Evolutionary conservation across 2,888 invertebrate species (phyloP).

Genomic region (Plemyria rubiginata): DNA sequence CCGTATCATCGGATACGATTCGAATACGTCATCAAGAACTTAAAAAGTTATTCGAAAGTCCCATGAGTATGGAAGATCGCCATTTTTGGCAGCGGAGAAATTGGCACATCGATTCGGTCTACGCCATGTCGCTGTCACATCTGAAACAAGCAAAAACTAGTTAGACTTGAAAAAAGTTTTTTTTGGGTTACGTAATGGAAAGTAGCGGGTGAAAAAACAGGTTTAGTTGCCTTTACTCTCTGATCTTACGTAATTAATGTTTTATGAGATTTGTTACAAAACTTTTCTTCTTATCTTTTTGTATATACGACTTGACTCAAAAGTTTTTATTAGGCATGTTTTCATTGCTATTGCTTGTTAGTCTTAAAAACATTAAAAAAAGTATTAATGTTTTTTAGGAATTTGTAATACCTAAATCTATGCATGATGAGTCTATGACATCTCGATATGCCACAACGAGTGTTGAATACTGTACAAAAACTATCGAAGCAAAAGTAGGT

Average conservation of each 20-base stretch:
- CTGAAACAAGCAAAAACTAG: slow-evolving; percentile 67
- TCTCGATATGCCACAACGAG: background rate
- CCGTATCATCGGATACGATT: slow-evolving; percentile 71
- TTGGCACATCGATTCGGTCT: slow-evolving; percentile 57
- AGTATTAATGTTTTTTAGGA: too few relatives aligned
- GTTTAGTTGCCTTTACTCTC: background rate
- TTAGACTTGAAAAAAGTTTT: slow-evolving; percentile 1
- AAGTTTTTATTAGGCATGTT: too few relatives aligned
- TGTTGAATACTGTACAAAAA: slow-evolving; percentile 13
- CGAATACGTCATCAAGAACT: slow-evolving; percentile 44
- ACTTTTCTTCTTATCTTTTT: too few relatives aligned
- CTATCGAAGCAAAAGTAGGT: slow-evolving; percentile 43
- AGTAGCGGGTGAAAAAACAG: background rate
- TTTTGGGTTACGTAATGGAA: background rate
- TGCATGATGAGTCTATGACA: background rate
- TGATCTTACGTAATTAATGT: too few relatives aligned
- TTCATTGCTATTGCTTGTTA: too few relatives aligned
- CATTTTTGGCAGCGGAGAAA: slow-evolving; percentile 59
- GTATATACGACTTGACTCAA: too few relatives aligned
- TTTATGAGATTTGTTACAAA: too few relatives aligned
- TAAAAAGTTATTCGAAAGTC: slow-evolving; percentile 57
- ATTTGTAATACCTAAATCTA: too few relatives aligned
- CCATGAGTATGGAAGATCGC: slow-evolving; percentile 48
- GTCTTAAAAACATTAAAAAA: too few relatives aligned
- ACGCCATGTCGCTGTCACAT: slow-evolving; percentile 67